A percentile compares a stretch with the other conserved stretches of the same genome.
These are phyloP conservation scores for Zoanthus sociatus DNA, from an alignment of 92 coral and sea anemone species.

Conservation along the genomic window DNA sequence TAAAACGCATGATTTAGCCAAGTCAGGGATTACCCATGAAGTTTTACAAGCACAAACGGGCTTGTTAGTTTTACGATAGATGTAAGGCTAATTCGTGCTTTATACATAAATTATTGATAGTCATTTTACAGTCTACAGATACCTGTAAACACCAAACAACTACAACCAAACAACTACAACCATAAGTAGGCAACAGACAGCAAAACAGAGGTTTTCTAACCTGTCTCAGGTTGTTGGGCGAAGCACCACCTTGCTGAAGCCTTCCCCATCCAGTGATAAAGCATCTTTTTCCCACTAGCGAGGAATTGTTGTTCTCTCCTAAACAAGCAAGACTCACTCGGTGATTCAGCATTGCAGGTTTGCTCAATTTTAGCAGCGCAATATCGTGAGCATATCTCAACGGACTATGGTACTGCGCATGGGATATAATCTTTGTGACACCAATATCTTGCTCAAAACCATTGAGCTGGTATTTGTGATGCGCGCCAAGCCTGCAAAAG, in stretches of 20 bases:
- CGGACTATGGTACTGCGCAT: not conserved
- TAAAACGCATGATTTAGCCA: no score
- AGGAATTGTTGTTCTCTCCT: constrained; percentile 13
- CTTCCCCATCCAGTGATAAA: constrained; percentile 1
- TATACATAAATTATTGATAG: no score
- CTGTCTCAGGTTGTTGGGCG: not conserved
- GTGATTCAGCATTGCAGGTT: not conserved
- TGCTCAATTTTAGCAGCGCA: constrained; percentile 11
- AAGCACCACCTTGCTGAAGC: not conserved
- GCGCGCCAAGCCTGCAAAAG: constrained; percentile 8
- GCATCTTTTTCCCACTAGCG: constrained; percentile 17
- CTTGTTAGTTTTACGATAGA: no score
- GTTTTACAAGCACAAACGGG: no score
- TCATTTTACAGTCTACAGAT: no score
- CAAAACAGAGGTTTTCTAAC: not conserved
- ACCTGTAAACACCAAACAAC: no score
- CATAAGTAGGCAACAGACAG: no score
- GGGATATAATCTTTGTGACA: constrained; percentile 17
- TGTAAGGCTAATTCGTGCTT: no score
- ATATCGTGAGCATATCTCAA: constrained; percentile 28
- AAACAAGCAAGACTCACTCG: constrained; percentile 24
- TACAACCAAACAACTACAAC: no score
- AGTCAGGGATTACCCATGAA: no score
- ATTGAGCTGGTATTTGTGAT: not conserved
- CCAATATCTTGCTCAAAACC: constrained; percentile 5